Percentiles rank a stretch among this genome's conserved stretches.
Conservation (phyloP, 2,797 vertebrate genomes). For the Falco biarmicus region DNA sequence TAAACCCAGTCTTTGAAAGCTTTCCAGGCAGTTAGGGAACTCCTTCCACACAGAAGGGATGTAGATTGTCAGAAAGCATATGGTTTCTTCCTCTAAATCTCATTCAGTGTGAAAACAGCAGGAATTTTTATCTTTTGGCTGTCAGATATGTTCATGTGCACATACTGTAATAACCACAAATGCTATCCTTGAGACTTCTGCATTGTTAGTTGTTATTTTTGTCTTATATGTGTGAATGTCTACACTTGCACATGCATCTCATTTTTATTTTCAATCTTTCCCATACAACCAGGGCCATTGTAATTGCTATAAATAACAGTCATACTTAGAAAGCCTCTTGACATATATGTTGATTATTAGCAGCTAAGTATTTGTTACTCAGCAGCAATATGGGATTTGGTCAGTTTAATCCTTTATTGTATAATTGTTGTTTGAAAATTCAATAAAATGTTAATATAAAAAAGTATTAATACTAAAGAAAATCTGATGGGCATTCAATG, state of each 20-base stretch:
- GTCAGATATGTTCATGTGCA: neutral
- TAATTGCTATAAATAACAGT: neutral
- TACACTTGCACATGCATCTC: neutral
- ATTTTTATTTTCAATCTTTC: neutral
- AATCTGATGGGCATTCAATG: neutral
- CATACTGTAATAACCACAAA: neutral
- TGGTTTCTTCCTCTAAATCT: neutral
- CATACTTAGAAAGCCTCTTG: neutral
- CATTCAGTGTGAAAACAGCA: neutral
- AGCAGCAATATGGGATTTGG: neutral
- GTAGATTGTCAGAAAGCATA: neutral
- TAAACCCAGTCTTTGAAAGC: neutral
- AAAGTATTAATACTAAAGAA: neutral
- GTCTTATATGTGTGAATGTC: neutral
- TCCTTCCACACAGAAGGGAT: neutral
- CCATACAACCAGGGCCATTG: neutral
- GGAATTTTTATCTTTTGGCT: neutral
- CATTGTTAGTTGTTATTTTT: neutral
- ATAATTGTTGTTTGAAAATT: conserved; percentile 44
- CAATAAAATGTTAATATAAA: conserved; percentile 26
- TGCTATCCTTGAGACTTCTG: neutral
- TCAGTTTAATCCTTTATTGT: conserved; percentile 23
- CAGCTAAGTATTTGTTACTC: conserved; percentile 44
- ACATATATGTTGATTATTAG: conserved; percentile 9
- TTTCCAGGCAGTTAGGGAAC: neutral